These are phyloP conservation scores for Drosophila mayri DNA, from an alignment of 1,140 invertebrate species.

Conservation along the genomic window DNA sequence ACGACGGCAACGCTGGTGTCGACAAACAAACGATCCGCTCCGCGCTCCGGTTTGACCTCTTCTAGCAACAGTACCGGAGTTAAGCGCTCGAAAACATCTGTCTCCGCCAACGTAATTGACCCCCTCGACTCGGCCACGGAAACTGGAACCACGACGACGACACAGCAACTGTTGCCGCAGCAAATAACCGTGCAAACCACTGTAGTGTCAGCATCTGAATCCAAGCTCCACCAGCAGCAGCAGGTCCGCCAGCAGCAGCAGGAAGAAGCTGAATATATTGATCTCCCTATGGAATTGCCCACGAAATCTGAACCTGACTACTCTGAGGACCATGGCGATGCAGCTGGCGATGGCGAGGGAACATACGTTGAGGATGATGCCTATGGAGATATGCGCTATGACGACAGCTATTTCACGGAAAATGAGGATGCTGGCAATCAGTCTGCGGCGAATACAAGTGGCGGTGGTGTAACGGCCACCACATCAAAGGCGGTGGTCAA, in stretches of 20 bases:
- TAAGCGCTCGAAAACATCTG: slow-evolving; percentile 61
- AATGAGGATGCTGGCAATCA: slow-evolving; percentile 77
- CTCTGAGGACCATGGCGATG: slow-evolving; percentile 79
- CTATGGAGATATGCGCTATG: slow-evolving; percentile 84
- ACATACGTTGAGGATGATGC: slow-evolving; percentile 84
- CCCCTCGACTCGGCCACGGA: slow-evolving; percentile 54
- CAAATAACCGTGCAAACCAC: slow-evolving; percentile 82
- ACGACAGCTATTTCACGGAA: slow-evolving; percentile 84
- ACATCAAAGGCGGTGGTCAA: slow-evolving; percentile 80
- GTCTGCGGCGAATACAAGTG: slow-evolving; percentile 53
- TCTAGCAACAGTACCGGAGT: slow-evolving; percentile 43
- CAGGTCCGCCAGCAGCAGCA: slow-evolving; percentile 59
- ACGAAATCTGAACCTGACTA: slow-evolving; percentile 85
- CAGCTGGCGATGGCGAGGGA: slow-evolving; percentile 77
- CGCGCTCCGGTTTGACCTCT: slow-evolving; percentile 56
- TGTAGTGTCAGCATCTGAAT: slow-evolving; percentile 54
- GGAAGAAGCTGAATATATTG: slow-evolving; percentile 80
- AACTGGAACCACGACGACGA: slow-evolving; percentile 51
- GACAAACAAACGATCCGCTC: slow-evolving; percentile 75
- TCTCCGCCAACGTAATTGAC: slow-evolving; percentile 59
- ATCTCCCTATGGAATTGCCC: slow-evolving; percentile 81
- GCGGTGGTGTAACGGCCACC: slow-evolving; percentile 61
- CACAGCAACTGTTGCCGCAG: slow-evolving; percentile 55
- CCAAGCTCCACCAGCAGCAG: slow-evolving; percentile 49
- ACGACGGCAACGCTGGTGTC: slow-evolving; percentile 80